Evolutionary conservation across 2,888 invertebrate genomes (phyloP).

Genomic region (Trichopria drosophilae): DNA sequence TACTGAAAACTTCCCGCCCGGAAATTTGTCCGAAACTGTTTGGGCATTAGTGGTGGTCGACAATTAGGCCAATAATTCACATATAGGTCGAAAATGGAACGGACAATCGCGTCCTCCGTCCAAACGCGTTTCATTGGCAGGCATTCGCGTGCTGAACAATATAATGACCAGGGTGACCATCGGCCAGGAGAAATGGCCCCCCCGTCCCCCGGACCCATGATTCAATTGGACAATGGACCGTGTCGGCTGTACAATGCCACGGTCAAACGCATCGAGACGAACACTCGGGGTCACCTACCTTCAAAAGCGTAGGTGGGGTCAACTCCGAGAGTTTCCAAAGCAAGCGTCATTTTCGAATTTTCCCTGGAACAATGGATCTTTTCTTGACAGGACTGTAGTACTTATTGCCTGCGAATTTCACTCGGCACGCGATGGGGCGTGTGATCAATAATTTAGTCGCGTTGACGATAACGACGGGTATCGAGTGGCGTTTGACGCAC

Average conservation of each 20-base stretch:
- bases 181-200: slow-evolving; percentile 45
- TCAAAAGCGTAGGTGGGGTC: slow-evolving; percentile 42
- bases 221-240: slow-evolving; percentile 57
- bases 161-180: slow-evolving; percentile 52
- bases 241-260: slow-evolving; percentile 49
- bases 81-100: slow-evolving; percentile 29
- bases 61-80: slow-evolving; percentile 57
- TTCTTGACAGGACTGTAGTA: too few species aligned
- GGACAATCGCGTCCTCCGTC: too few species aligned
- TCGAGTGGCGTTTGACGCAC: too few species aligned
- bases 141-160: slow-evolving; percentile 41
- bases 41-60: slow-evolving; percentile 41
- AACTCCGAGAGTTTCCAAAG: too few species aligned
- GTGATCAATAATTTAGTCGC: too few species aligned
- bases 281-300: slow-evolving; percentile 36
- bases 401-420: too few species aligned
- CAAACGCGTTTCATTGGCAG: too few species aligned
- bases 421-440: too few species aligned
- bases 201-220: slow-evolving; percentile 44
- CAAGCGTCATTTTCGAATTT: too few species aligned
- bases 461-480: too few species aligned
- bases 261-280: slow-evolving; percentile 51
- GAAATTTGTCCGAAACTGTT: slow-evolving; percentile 47
- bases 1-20: slow-evolving; percentile 40
- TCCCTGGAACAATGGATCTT: too few species aligned